A percentile compares a stretch with the other conserved stretches of the same genome.
Conservation (phyloP, 2,888 invertebrate genomes). For the Morinoia aosen region DNA sequence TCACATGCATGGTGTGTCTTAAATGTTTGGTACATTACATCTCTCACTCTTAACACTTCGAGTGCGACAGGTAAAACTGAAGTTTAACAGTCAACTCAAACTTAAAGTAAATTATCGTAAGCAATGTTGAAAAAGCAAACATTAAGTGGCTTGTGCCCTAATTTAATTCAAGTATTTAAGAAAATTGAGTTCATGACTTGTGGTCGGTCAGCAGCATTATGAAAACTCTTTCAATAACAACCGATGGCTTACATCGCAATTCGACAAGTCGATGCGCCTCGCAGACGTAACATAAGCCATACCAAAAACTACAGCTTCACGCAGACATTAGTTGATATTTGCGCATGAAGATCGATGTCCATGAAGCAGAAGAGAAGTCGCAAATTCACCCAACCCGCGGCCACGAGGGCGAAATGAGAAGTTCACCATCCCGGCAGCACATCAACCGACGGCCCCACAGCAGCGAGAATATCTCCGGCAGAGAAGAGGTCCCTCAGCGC, state of each 20-base stretch:
- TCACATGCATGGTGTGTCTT: too few species aligned
- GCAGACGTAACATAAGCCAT: not conserved
- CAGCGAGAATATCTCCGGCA: not conserved
- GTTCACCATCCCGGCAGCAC: not conserved
- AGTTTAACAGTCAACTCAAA: too few species aligned
- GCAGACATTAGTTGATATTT: not conserved
- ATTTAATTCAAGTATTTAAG: too few species aligned
- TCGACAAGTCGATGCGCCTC: not conserved
- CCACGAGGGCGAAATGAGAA: not conserved
- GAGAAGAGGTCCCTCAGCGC: not conserved
- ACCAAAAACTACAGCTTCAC: not conserved
- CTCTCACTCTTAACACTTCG: too few species aligned
- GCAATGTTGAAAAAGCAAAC: too few species aligned
- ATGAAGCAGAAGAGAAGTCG: not conserved
- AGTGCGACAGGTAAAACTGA: too few species aligned
- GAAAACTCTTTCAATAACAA: too few species aligned
- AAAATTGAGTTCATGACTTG: too few species aligned
- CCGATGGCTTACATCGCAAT: not conserved
- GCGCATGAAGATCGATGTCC: not conserved
- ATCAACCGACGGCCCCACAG: not conserved
- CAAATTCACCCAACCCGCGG: not conserved
- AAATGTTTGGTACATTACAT: too few species aligned
- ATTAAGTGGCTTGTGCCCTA: too few species aligned
- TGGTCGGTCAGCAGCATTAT: too few species aligned
- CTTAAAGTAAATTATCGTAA: too few species aligned